Evolutionary conservation across 2,797 vertebrate species (phyloP).

Genomic region (Carapus acus): DNA sequence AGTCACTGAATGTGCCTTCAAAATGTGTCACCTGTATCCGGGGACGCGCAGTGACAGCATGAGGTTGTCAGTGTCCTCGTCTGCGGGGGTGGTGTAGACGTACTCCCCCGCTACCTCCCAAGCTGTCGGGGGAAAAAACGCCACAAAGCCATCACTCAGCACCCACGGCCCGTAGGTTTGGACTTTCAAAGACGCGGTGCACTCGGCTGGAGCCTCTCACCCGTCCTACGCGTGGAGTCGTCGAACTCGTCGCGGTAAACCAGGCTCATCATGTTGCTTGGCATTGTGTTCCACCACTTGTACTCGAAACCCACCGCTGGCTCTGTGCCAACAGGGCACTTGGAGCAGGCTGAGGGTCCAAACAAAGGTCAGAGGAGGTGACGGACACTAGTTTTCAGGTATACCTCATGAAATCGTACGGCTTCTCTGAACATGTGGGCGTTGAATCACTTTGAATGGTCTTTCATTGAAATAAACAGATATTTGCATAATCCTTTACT

Average conservation of each 20-base stretch:
- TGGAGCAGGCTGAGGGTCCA: conserved; percentile 73
- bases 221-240: conserved; percentile 75
- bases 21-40: conserved; percentile 84
- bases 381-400: too few relatives aligned
- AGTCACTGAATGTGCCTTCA: too few relatives aligned
- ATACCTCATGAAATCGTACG: too few relatives aligned
- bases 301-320: conserved; percentile 85
- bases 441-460: too few relatives aligned
- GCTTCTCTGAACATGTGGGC: too few relatives aligned
- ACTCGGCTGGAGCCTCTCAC: conserved; percentile 59
- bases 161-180: too few relatives aligned
- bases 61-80: conserved; percentile 85
- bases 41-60: conserved; percentile 81
- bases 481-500: too few relatives aligned
- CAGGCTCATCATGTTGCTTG: conserved; percentile 84
- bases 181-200: neutral
- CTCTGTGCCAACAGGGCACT: conserved; percentile 85
- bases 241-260: conserved; percentile 77
- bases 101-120: conserved; percentile 95
- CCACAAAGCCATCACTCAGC: too few relatives aligned
- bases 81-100: conserved; percentile 83
- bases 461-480: too few relatives aligned
- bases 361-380: too few relatives aligned
- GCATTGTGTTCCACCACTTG: conserved; percentile 96
- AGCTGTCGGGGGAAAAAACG: conserved; percentile 66